Conservation (phyloP, 2,113 vertebrate genomes). For the Hirundichthys speculiger region DNA sequence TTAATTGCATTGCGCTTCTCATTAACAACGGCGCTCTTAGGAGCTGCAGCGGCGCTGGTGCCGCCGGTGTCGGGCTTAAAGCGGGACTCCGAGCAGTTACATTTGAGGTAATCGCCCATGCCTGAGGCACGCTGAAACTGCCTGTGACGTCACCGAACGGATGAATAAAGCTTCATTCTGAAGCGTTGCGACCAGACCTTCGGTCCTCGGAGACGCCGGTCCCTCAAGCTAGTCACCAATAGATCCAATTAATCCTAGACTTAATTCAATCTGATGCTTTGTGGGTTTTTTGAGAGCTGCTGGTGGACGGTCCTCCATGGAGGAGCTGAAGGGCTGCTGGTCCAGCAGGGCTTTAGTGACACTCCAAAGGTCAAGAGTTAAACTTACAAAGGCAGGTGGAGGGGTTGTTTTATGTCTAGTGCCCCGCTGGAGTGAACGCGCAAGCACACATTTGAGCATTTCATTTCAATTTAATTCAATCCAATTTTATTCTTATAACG, state of each 20-base stretch:
- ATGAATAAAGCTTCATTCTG: constrained; percentile 46
- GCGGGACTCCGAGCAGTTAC: constrained; percentile 43
- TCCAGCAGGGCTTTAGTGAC: constrained; percentile 51
- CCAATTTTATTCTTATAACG: not conserved
- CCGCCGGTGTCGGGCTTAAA: constrained; percentile 39
- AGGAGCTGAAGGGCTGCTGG: constrained; percentile 30
- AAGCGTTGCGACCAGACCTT: constrained; percentile 60
- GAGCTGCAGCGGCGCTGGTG: constrained; percentile 23
- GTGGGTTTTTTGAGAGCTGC: constrained; percentile 66
- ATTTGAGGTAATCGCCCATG: constrained; percentile 52
- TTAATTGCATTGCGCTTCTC: constrained; percentile 67
- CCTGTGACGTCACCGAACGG: constrained; percentile 48
- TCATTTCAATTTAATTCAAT: not conserved
- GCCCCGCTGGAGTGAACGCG: too few relatives aligned
- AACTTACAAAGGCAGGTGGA: constrained; percentile 39
- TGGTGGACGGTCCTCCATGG: constrained; percentile 18
- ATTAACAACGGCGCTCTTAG: constrained; percentile 46
- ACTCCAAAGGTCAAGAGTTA: constrained; percentile 61
- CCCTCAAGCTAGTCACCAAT: constrained; percentile 63
- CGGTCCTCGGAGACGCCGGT: constrained; percentile 64
- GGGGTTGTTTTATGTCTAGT: not conserved
- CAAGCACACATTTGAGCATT: too few relatives aligned
- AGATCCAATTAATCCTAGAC: constrained; percentile 68
- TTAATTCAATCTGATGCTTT: constrained; percentile 65
- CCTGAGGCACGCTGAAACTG: constrained; percentile 43